Evolutionary conservation across 1,140 invertebrate genomes (phyloP).

Genomic region (Magallana gigas): DNA sequence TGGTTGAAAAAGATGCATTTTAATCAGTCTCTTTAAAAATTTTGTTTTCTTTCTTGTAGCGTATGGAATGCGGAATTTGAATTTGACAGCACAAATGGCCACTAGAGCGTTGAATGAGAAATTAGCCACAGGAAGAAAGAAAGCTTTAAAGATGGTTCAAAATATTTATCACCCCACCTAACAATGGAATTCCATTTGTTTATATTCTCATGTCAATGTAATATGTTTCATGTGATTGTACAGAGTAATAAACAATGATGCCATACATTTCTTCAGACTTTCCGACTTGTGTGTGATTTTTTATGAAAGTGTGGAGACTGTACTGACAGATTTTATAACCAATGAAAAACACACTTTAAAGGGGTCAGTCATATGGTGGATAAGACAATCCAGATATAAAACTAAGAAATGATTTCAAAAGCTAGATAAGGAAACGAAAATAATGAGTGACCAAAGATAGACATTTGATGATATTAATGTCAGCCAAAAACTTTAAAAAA

Average conservation of each 20-base stretch:
- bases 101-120: slow-evolving; percentile 33
- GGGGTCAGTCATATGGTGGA: background rate
- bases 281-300: no score
- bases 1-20: background rate
- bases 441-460: no score
- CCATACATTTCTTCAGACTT: no score
- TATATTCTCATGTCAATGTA: no score
- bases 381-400: slow-evolving; percentile 31
- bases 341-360: no score
- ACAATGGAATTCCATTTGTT: background rate
- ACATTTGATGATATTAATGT: background rate
- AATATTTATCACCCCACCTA: background rate
- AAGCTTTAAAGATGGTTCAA: background rate
- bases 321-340: no score
- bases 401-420: background rate
- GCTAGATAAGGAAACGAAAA: no score
- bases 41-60: background rate
- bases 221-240: no score
- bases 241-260: no score
- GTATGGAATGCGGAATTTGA: slow-evolving; percentile 26
- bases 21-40: background rate
- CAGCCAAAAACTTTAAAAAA: background rate
- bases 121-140: slow-evolving; percentile 22
- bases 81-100: slow-evolving; percentile 24
- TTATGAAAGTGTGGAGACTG: no score